Evolutionary conservation across 2,113 vertebrate genomes (phyloP), one percentile per base, ranked within the genome.

Genomic region (Mystacornis crossleyi): DNA sequence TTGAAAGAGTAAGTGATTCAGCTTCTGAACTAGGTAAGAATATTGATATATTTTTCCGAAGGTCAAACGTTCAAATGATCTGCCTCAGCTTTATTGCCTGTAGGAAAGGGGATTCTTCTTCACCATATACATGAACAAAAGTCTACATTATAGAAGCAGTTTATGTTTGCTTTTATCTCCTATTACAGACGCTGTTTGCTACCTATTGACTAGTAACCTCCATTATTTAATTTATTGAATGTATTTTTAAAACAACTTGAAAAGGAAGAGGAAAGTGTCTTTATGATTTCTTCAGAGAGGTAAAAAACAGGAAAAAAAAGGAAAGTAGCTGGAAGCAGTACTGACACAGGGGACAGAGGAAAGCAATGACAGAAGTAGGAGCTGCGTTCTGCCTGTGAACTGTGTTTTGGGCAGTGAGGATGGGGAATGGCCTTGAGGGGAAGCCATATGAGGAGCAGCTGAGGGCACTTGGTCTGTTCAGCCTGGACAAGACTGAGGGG

Each of bases 361-460:
- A 7, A 58, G 15, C 72, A 88, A 86, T 45, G 4, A 14, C 28
- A 67, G 28, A 72, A 54, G 3, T 11, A 45, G 23, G 19, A 54
- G 12, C 18, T 20, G 4, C 45, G 14, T 47, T 78, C 18, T 69
- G 20, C n/a, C 26, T 64, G 24, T 42, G 34, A 31, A 9, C 34
- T 42, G 2, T 47, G 42, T 15, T 66, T 43, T 51, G 50, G 36
- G 60, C 12, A 10, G 1, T 33, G 61, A 24, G 15, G 43, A 21
- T 33, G 36, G 1, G 16, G 58, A 42, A 50, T 12, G 13, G 23
- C 18, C 43, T 24, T 34, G 13, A 64, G 14, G 24, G 2, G 48
- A 42, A 42, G 17, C 34, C 0, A 0, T 6, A 3, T 1, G 4
- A 58, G 51, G 36, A 50, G 12, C 6, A 10, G 6, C 36, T 57